phyloP scores from a whole-genome alignment of 53 echinoderm and acorn worm species.

The Holothuria leucospilota region DNA sequence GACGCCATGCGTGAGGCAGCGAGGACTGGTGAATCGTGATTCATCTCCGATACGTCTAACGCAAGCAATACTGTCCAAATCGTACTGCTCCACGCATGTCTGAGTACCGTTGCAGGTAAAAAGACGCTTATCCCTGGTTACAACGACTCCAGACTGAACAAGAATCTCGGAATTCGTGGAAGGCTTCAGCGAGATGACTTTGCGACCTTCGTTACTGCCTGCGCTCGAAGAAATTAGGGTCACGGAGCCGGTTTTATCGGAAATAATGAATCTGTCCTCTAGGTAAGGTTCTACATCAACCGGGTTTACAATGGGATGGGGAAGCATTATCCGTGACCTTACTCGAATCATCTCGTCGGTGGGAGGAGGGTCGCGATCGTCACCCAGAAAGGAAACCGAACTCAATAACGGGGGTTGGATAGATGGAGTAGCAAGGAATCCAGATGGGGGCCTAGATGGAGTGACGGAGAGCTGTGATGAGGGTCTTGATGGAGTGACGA shows the following conservation, averaged over 20 bases:
- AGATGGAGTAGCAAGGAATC: too few relatives aligned
- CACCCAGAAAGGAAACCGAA: neutral
- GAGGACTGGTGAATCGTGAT: neutral
- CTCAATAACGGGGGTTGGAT: neutral
- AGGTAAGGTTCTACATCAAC: slow-evolving; percentile 10
- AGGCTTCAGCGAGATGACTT: neutral
- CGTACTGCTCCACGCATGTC: neutral
- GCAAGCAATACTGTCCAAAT: neutral
- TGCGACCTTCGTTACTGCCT: neutral
- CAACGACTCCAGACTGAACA: neutral
- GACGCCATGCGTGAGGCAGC: neutral
- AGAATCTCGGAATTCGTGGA: neutral
- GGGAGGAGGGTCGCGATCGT: neutral
- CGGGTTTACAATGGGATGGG: neutral
- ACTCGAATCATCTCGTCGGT: slow-evolving; percentile 3
- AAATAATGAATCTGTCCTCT: neutral
- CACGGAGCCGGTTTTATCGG: slow-evolving; percentile 15
- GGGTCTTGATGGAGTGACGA: too few relatives aligned
- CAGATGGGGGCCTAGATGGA: too few relatives aligned
- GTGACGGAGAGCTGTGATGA: too few relatives aligned
- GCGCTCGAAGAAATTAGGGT: neutral
- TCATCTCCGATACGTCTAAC: neutral
- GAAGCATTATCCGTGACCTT: neutral
- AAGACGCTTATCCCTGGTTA: neutral
- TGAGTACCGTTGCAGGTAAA: slow-evolving; percentile 15